Evolutionary conservation across 2,888 invertebrate species (phyloP), one percentile per base, ranked within the genome.

Genomic region (Aspidapion aeneum): DNA sequence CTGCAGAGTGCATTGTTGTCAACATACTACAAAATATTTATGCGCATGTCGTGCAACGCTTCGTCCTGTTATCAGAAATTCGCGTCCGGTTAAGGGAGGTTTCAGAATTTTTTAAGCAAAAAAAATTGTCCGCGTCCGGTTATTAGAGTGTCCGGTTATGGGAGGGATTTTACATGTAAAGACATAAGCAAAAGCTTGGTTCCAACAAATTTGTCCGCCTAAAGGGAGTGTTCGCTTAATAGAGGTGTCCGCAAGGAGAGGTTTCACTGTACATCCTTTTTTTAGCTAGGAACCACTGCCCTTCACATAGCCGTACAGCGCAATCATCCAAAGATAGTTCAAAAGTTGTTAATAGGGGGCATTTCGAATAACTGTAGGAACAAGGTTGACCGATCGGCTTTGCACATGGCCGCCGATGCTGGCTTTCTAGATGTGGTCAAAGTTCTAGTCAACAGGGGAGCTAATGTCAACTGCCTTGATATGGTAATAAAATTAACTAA

Each of bases 371-470:
- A 96, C 83, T 90, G 93, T 1, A 85, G 93, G 74, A 96, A 94
- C 21, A 97, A 97, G 84, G 93, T 94, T 1, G 95, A 96, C 77
- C 86, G 94, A 73, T 96, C 96, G 18, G 93, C 96, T 22, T 81
- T 97, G 69, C 96, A 97, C 81, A 86, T 94, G 77, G 96, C 96
- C 48, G 90, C 92, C 1, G 89, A 88, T 75, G 92, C 90, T 73
- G 96, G 96, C 0, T 91, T 95, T 79, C 81, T 86, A 62, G 83
- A 84, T 65, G 90, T 94, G 71, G 90, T 90, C 9, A 84, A 87
- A 71, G 80, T 90, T 49, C 80, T 94, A 22, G 75, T 93, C 9
- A 82, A 83, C 58, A 84, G 88, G 74, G 87, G 88, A 49, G 89
- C 91, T 51, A 88, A 90, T 70, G 84, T 90, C 0, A 89, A 93